Base-by-base conservation (phyloP, 2,888 invertebrate genomes). In the Thalpophila matura region DNA sequence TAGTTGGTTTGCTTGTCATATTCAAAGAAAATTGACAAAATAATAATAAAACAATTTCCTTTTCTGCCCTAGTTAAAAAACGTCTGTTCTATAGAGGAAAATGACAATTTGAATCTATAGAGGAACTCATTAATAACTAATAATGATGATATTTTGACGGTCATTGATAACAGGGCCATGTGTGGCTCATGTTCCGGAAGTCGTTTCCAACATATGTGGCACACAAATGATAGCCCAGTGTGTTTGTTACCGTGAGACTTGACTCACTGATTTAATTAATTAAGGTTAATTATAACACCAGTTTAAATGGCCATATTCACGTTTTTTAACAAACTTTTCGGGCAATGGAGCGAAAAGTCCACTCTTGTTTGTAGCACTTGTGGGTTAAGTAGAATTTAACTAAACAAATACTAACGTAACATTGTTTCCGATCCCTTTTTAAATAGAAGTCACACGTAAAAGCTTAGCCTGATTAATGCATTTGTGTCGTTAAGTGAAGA, bases 401-500 rank as follows among this genome's bases (percentile, higher is more conserved):
- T 31, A 57, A 55, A 65, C 57, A 77, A 72, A 69, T 43, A 47
- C 16, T 40, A 51, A 60, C 54, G 49, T 65, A 51, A 68, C 66
- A 62, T 46, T 63, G 69, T 67, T 56, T 38, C 62, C 35, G 59
- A 54, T 57, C 60, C 51, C 60, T 47, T 27, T 51, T 63, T 62
- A 31, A 67, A 67, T 62, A 51, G 53, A n/a, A n/a, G n/a, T n/a
- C n/a, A n/a, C n/a, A 62, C 68, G 77, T 82, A 79, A 85, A 86
- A 82, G 78, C 83, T 79, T 74, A 59, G 38, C 68, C 74, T 89
- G 87, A 89, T 92, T 90, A 89, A 91, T 90, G 89, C 86, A 90
- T 89, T 84, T 87, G 87, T 89, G 89, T 89, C 89, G 86, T 87
- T 86, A 84, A 85, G 87, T 92, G 90, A 91, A 91, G 92, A 92